A percentile compares a stretch with the other conserved stretches of the same genome.
These are phyloP conservation scores for Phalangium opilio DNA, from an alignment of 2,888 invertebrate genomes.

Conservation along the genomic window DNA sequence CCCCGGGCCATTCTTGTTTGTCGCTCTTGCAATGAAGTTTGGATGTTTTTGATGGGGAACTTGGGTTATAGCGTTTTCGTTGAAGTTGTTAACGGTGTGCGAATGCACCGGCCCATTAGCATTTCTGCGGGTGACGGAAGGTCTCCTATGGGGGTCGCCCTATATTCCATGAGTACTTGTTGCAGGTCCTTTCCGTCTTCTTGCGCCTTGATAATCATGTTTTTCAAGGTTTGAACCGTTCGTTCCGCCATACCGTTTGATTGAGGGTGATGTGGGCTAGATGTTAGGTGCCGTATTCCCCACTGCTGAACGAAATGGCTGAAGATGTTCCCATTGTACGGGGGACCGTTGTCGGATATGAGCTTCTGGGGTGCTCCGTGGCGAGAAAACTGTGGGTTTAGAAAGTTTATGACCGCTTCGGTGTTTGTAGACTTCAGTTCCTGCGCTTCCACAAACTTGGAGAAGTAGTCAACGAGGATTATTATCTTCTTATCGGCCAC, in stretches of 20 bases:
- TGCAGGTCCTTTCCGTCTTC: slow-evolving; percentile 1
- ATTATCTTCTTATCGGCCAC: background rate
- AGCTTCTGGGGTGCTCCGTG: background rate
- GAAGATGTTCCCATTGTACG: slow-evolving; percentile 2
- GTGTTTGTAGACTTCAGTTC: background rate
- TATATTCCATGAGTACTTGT: slow-evolving; percentile 7
- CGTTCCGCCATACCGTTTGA: slow-evolving; percentile 7
- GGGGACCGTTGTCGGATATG: slow-evolving; percentile 4
- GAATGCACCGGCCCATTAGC: slow-evolving; percentile 2
- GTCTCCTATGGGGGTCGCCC: slow-evolving; percentile 6
- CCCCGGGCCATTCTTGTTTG: no score
- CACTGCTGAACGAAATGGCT: background rate
- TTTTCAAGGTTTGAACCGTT: slow-evolving; percentile 3
- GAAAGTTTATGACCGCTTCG: background rate
- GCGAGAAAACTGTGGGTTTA: slow-evolving; percentile 3
- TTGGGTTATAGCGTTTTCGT: no score
- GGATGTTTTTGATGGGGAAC: no score
- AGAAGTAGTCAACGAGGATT: background rate
- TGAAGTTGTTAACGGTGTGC: no score
- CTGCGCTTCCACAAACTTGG: slow-evolving; percentile 1
- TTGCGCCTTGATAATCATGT: slow-evolving; percentile 3
- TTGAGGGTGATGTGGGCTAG: background rate
- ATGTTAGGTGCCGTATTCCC: background rate
- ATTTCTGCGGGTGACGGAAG: slow-evolving; percentile 4
- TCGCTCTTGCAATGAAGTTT: no score